These are phyloP conservation scores for Thunnus thynnus DNA, from an alignment of 2,113 vertebrate genomes.

Conservation along the genomic window DNA sequence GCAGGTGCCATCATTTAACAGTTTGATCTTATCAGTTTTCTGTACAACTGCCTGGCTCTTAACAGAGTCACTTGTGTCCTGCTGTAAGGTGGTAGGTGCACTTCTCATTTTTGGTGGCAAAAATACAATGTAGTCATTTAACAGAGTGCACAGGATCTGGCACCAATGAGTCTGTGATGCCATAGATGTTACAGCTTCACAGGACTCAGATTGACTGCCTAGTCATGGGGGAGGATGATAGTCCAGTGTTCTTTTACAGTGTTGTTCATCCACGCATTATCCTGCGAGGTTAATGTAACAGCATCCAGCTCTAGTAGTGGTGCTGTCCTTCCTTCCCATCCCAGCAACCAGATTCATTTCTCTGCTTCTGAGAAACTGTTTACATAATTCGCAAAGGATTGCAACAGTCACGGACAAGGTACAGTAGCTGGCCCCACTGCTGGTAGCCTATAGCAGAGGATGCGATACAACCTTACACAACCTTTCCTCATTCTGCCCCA, in stretches of 20 bases:
- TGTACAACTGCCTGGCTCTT: not conserved
- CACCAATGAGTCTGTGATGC: too few relatives aligned
- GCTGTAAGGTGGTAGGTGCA: too few relatives aligned
- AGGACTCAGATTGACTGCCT: not conserved
- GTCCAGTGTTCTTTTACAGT: not conserved
- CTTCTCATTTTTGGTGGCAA: not conserved
- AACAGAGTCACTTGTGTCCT: too few relatives aligned
- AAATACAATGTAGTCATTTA: not conserved
- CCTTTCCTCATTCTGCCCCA: too few relatives aligned
- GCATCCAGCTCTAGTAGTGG: not conserved
- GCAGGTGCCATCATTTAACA: conserved; percentile 6
- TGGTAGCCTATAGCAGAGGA: too few relatives aligned
- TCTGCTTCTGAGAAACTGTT: not conserved
- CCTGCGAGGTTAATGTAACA: too few relatives aligned
- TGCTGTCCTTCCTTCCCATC: not conserved
- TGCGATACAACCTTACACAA: too few relatives aligned
- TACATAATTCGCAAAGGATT: not conserved
- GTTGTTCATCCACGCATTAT: too few relatives aligned
- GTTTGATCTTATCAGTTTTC: conserved; percentile 10
- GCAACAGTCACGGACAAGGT: not conserved
- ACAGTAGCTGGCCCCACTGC: not conserved
- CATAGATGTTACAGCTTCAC: too few relatives aligned
- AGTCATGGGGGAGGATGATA: not conserved
- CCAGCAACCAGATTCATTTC: not conserved
- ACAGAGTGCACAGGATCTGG: too few relatives aligned